Conservation (phyloP, 1,140 invertebrate genomes). For the Pogonomyrmex barbatus region DNA sequence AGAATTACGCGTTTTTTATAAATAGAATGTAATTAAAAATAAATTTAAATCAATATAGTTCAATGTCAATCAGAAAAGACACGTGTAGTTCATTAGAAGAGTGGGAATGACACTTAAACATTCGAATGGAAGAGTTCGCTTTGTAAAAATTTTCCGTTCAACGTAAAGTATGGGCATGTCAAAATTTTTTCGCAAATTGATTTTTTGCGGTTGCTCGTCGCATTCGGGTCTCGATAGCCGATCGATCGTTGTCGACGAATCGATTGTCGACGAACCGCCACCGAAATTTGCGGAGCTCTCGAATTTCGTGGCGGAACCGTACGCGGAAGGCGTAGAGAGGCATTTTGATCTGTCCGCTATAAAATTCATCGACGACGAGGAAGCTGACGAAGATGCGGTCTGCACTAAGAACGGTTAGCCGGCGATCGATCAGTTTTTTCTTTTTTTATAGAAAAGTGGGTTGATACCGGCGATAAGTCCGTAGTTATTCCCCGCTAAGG, state of each 20-base stretch:
- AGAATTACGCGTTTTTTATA: neutral
- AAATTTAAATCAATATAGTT: conserved; percentile 30
- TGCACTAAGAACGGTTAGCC: conserved; percentile 55
- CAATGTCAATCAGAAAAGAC: conserved; percentile 24
- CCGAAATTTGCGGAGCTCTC: conserved; percentile 66
- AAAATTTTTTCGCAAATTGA: conserved; percentile 74
- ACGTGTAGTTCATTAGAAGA: neutral
- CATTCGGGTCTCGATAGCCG: conserved; percentile 67
- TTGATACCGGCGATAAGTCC: conserved; percentile 35
- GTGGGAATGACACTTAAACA: neutral
- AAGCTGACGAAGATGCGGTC: conserved; percentile 61
- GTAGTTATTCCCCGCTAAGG: conserved; percentile 57
- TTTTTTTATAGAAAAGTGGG: conserved; percentile 64
- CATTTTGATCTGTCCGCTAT: conserved; percentile 83
- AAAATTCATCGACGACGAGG: conserved; percentile 84
- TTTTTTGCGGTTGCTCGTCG: conserved; percentile 76
- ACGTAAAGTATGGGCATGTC: conserved; percentile 58
- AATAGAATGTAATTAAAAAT: conserved; percentile 42
- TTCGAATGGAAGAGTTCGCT: neutral
- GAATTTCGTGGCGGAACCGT: conserved; percentile 55
- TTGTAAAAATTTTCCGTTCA: neutral
- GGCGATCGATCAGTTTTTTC: conserved; percentile 55
- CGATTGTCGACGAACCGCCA: conserved; percentile 54
- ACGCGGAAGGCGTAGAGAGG: conserved; percentile 74
- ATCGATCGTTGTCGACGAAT: conserved; percentile 70